Percentiles rank a stretch among this genome's conserved stretches.
Evolutionary conservation across 2,888 invertebrate genomes (phyloP).

Genomic region (Sialis lutaria): DNA sequence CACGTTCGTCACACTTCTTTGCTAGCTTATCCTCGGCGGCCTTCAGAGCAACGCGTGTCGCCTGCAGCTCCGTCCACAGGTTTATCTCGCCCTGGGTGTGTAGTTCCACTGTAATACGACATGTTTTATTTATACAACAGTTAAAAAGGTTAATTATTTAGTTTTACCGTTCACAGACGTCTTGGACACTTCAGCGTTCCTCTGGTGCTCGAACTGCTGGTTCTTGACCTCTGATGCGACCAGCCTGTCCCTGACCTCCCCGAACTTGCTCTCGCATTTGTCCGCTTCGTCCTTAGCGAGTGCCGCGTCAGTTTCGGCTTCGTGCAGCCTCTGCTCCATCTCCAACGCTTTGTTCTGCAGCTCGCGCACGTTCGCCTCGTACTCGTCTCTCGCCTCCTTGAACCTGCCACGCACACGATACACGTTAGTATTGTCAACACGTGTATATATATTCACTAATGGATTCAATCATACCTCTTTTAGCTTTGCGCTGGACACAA

Average conservation of each 20-base stretch:
- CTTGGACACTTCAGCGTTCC: too few species aligned
- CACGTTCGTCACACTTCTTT: constrained; percentile 16
- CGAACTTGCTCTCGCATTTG: constrained; percentile 12
- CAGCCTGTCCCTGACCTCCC: constrained; percentile 15
- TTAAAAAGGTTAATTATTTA: too few species aligned
- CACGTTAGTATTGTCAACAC: too few species aligned
- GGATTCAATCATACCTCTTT: background rate
- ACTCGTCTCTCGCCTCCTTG: too few species aligned
- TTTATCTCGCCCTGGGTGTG: constrained; percentile 15
- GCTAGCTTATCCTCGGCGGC: constrained; percentile 18
- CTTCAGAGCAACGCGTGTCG: constrained; percentile 16
- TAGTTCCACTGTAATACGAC: background rate
- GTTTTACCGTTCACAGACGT: too few species aligned
- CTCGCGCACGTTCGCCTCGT: too few species aligned
- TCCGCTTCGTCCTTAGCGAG: constrained; percentile 3
- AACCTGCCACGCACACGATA: too few species aligned
- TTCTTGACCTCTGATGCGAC: constrained; percentile 13
- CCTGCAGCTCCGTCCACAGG: constrained; percentile 16
- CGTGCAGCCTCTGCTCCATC: too few species aligned
- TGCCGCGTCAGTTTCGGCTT: too few species aligned
- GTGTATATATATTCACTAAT: background rate
- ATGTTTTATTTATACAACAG: too few species aligned
- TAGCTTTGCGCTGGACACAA: background rate
- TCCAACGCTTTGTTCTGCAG: too few species aligned
- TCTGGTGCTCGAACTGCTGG: constrained; percentile 9